A percentile compares a stretch with the other conserved stretches of the same genome.
phyloP scores from a whole-genome alignment of 2,797 vertebrate species.

The Apodemus agrarius region DNA sequence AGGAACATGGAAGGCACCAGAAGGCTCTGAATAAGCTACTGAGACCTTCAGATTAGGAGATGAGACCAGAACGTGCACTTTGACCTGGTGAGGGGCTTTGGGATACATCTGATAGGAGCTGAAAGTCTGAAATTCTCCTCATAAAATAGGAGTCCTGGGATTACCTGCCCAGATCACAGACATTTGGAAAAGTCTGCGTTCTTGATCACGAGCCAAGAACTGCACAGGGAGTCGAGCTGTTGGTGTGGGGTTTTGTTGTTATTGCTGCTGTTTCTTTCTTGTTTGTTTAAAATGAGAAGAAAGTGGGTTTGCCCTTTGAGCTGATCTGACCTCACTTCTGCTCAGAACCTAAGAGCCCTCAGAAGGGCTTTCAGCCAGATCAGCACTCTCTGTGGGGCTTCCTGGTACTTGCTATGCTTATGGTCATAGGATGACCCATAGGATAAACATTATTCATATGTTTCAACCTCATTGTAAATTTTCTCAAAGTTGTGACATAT shows the following conservation, averaged over 20 bases:
- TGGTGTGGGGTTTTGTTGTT: background rate
- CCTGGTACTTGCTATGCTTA: background rate
- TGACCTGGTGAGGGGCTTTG: background rate
- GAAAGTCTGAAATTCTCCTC: background rate
- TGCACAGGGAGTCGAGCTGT: background rate
- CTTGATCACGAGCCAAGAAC: background rate
- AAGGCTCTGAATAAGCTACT: background rate
- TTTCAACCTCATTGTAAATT: background rate
- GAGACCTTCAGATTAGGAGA: background rate
- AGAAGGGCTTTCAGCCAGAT: background rate
- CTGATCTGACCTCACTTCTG: background rate
- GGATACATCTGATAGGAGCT: background rate
- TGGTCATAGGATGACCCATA: background rate
- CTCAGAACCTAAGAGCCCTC: background rate
- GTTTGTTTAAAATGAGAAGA: background rate
- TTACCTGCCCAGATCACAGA: background rate
- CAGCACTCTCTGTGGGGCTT: background rate
- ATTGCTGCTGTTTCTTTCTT: background rate
- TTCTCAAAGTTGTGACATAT: background rate
- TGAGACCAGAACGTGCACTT: background rate
- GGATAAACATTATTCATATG: background rate
- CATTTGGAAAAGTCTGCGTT: background rate
- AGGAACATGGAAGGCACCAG: background rate
- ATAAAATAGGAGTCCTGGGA: background rate
- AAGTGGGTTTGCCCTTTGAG: background rate